Base-by-base conservation (phyloP, 1,140 invertebrate species). In the Habropoda laboriosa region DNA sequence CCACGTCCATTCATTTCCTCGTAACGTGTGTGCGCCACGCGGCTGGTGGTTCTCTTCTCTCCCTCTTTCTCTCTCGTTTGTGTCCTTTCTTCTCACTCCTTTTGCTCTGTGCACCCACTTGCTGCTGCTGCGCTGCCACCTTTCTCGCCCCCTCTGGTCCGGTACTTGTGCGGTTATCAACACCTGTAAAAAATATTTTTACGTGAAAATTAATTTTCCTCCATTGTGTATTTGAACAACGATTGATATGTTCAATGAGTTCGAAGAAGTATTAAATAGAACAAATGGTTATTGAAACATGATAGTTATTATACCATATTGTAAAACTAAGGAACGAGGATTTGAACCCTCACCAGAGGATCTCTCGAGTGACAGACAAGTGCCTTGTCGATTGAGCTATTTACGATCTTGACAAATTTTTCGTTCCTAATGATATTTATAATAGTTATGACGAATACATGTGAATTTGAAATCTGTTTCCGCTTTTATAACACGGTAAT, bases 1-100 rank as follows among this genome's bases (percentile, higher is more conserved):
- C 67, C 53, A 73, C 58, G 67, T 81, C 83, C 82, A 85, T 85
- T 84, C 72, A 83, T 85, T 81, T 85, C 68, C 70, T 32, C 47
- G 57, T 42, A n/a, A 79, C 47, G 49, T 57, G 68, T 35, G 53
- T 24, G 66, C 30, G 45, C 45, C 47, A 60, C 60, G 27, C 40
- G 16, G 40, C n/a, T n/a, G n/a, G n/a, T n/a, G n/a, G 58, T 32
- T 63, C 16, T 21, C 18, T n/a, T 63, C 27, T 63, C 13, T 32
- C 18, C 1, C 27, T 45, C 3, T 21, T 12, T 38, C 32, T 38
- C 5, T 24, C 21, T 40, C 58, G n/a, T n/a, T n/a, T n/a, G n/a
- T n/a, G n/a, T 60, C 2, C 4, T 32, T 3, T 30, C 8, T 27
- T 45, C 2, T 21, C 6, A 5, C 27, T 32, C 18, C 5, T 30